Base-by-base conservation (phyloP, 2,888 invertebrate genomes). In the Nebria brevicollis region DNA sequence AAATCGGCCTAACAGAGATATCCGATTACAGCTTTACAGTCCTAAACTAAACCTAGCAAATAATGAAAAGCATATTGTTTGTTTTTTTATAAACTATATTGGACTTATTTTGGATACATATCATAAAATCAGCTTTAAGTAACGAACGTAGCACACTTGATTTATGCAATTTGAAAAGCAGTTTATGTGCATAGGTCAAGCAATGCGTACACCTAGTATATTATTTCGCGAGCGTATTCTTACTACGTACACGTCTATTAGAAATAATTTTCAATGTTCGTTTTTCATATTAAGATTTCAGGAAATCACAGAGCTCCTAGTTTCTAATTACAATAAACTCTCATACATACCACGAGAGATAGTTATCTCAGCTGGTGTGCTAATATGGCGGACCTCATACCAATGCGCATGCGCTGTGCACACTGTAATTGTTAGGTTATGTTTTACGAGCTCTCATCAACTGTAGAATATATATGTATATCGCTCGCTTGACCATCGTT, bases 321-420 rank as follows among this genome's bases (percentile, higher is more conserved):
- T 65, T 76, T 76, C 75, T 76, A 76, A 76, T 76, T 76, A 76
- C 75, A 76, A 76, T 76, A 76, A 66, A 76, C 75, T 76, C 65
- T 66, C 41, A 2, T 34, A 41, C 15, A 13, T 54, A 54, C 54
- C 7, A 54, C 7, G 66, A 76, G 66, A 34, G 65, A 76, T 76
- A 76, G n/a, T 76, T 76, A 76, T 76, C 75, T 66, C 65, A 76
- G 75, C 26, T 76, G 75, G 75, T 64, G 75, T 26, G 75, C 64
- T 75, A 75, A 75, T 75, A 75, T 75, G 75, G 75, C 75, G 75
- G 75, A 76, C 66, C 15, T 66, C 66, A 76, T 76, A 25, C 66
- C 75, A n/a, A 11, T 54, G 66, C 26, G 75, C 75, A 66, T 66
- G 66, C 34, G 75, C 75, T 10, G 25, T n/a, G 34, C 8, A 10